Conservation (phyloP, 2,113 vertebrate species). For the Pyrgilauda ruficollis region DNA sequence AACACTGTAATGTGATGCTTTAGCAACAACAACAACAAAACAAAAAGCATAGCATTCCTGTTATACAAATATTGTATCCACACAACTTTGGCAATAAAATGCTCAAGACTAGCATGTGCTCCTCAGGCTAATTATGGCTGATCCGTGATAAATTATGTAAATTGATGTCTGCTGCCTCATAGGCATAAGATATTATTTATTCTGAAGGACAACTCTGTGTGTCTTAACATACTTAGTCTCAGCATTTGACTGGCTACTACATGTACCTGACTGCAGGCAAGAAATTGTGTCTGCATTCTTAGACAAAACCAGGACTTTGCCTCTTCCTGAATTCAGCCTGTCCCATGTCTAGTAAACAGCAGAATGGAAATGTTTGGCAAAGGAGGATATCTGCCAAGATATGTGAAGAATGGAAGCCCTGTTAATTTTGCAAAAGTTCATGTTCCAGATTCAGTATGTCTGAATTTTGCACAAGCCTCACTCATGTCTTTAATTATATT, state of each 20-base stretch:
- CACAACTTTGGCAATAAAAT: not conserved
- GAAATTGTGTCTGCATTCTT: not conserved
- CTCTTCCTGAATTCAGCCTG: not conserved
- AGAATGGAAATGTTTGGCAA: not conserved
- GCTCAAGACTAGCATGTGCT: not conserved
- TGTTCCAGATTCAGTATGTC: not conserved
- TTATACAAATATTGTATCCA: not conserved
- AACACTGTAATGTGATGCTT: not conserved
- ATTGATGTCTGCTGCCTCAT: not conserved
- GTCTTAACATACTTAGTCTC: not conserved
- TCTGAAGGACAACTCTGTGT: not conserved
- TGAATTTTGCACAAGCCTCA: not conserved
- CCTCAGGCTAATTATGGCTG: not conserved
- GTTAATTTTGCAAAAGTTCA: not conserved
- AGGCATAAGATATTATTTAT: not conserved
- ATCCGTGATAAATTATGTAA: not conserved
- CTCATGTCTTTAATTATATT: not conserved
- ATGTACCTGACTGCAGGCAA: not conserved
- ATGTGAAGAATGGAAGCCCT: not conserved
- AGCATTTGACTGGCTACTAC: not conserved
- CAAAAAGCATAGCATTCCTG: not conserved
- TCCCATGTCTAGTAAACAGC: not conserved
- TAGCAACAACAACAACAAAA: not conserved
- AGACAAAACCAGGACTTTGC: not conserved
- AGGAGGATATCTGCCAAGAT: not conserved